These are phyloP conservation scores for Pagrus major DNA, from an alignment of 2,113 vertebrate species.

Conservation along the genomic window DNA sequence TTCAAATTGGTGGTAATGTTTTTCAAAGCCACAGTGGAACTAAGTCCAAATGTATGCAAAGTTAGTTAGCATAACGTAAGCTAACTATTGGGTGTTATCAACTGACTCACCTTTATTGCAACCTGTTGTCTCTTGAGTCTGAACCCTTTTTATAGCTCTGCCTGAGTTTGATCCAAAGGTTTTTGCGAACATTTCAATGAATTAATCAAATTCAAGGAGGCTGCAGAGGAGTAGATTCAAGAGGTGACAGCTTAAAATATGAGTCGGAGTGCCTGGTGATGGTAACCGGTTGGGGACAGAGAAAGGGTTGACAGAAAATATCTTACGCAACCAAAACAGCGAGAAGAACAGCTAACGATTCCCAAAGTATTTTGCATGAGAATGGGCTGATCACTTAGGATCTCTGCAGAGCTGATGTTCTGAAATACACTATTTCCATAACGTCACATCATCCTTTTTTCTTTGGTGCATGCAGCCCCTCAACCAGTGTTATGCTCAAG, in stretches of 20 bases:
- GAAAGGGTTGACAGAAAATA: conserved; percentile 7
- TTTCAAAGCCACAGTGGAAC: not conserved
- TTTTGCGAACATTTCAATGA: conserved; percentile 1
- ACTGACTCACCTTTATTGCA: not conserved
- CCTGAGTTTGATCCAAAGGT: not conserved
- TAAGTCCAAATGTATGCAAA: too few species aligned
- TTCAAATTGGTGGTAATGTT: not conserved
- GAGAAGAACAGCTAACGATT: not conserved
- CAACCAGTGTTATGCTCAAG: too few species aligned
- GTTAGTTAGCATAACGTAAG: not conserved
- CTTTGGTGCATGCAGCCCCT: not conserved
- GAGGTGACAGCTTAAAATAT: conserved; percentile 13
- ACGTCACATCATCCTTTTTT: not conserved
- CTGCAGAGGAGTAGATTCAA: conserved; percentile 14
- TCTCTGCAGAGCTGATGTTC: not conserved
- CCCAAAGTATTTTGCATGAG: not conserved
- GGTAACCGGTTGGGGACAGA: not conserved
- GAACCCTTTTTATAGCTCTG: not conserved
- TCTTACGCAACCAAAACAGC: not conserved
- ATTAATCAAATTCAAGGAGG: conserved; percentile 13
- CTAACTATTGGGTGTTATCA: too few species aligned
- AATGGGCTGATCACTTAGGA: not conserved
- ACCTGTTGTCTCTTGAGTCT: not conserved
- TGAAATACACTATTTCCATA: not conserved
- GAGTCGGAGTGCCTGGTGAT: conserved; percentile 21